phyloP scores from a whole-genome alignment of 2,888 invertebrate genomes.

The Galerucella nymphaeae region DNA sequence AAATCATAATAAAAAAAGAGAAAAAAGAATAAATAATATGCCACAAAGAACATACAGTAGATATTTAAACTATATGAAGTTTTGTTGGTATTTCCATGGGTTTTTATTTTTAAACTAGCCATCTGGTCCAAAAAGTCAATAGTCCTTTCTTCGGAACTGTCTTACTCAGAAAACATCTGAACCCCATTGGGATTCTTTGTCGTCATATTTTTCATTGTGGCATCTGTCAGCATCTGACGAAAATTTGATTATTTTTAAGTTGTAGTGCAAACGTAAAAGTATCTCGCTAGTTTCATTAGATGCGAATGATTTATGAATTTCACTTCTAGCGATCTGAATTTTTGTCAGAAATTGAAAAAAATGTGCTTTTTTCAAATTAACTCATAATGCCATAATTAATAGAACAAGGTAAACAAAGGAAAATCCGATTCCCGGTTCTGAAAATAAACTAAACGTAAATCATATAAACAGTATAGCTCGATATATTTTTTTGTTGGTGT shows the following conservation, averaged over 20 bases:
- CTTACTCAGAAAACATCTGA: conserved; percentile 17
- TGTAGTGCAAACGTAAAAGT: neutral
- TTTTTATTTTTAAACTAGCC: neutral
- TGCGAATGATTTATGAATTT: no score
- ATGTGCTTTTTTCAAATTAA: no score
- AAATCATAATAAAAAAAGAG: no score
- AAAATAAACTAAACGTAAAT: neutral
- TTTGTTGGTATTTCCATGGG: neutral
- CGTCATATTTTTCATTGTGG: conserved; percentile 5
- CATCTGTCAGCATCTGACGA: conserved; percentile 22
- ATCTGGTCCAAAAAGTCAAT: conserved; percentile 10
- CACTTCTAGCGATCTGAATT: no score
- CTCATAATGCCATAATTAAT: neutral
- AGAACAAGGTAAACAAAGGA: neutral
- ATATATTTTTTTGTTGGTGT: neutral
- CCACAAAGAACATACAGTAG: no score
- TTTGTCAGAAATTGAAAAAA: no score
- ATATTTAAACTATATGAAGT: no score
- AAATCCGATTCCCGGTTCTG: neutral
- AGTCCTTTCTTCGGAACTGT: conserved; percentile 18
- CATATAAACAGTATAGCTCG: neutral
- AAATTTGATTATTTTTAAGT: conserved; percentile 3
- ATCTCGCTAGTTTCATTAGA: no score
- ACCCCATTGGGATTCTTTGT: conserved; percentile 7
- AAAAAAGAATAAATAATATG: no score